Percentiles rank a stretch among this genome's conserved stretches.
Conservation (phyloP, 2,797 vertebrate species). For the Babyrousa celebensis region DNA sequence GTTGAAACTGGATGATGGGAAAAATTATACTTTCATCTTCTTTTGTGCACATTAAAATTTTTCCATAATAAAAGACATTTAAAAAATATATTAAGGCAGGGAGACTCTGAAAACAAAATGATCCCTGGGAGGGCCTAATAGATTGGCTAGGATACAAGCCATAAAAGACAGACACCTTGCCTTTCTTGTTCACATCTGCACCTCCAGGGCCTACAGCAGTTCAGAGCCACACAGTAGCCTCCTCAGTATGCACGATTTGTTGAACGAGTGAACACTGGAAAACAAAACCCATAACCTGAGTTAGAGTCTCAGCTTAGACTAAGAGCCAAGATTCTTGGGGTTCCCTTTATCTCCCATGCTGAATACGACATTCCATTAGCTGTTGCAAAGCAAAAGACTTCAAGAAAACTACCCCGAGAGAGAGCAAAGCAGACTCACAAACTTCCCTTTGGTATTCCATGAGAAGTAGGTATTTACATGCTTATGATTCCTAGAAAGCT, state of each 20-base stretch:
- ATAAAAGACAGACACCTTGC: background rate
- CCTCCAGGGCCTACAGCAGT: background rate
- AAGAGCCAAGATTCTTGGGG: background rate
- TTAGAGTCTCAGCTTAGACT: background rate
- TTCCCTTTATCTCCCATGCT: background rate
- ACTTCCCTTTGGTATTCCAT: background rate
- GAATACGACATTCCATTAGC: background rate
- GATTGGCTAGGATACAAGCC: background rate
- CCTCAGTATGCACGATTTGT: background rate
- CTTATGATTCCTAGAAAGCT: background rate
- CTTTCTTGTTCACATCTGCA: background rate
- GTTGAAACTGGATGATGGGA: background rate
- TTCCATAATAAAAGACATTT: constrained; percentile 11
- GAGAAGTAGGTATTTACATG: constrained; percentile 32
- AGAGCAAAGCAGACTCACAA: constrained; percentile 25
- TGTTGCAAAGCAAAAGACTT: constrained; percentile 1
- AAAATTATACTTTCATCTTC: background rate
- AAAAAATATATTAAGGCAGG: background rate
- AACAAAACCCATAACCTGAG: constrained; percentile 13
- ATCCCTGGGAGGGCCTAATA: background rate
- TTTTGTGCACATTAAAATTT: constrained; percentile 41
- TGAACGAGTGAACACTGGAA: background rate
- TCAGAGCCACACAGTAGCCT: background rate
- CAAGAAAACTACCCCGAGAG: background rate
- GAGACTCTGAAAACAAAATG: background rate